Base-by-base conservation (phyloP, 2,797 vertebrate species). In the Silurus lanzhouensis region DNA sequence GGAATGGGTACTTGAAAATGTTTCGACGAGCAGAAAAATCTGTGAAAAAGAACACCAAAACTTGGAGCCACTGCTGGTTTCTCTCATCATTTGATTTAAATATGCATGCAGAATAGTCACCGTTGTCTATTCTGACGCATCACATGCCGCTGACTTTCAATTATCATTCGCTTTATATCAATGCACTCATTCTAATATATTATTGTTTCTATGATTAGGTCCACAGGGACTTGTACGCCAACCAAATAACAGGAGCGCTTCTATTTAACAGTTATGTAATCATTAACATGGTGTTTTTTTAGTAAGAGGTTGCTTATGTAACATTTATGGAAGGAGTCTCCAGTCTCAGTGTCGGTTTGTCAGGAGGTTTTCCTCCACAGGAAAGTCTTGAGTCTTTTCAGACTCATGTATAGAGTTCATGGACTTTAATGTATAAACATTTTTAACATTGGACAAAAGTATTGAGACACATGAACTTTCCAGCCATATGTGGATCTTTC, bases 31-130 rank as follows among this genome's bases (percentile, higher is more conserved):
- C 57, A 20, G 15, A 20, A 5, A 78, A 61, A 31, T 58, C n/a
- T 63, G 20, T 4, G 19, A 61, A 60, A 15, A 61, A 61, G 25
- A 90, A 89, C 15, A 5, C 52, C 25, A 57, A 19, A 27, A 57
- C 3, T 57, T 25, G 1, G 46, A 4, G 14, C 0, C 25, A 55
- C n/a, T 75, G 52, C n/a, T 25, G 6, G n/a, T 55, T 25, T 74
- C 19, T 71, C 19, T 22, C 19, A 22, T 38, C 20, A 46, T 46
- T 71, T 20, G 12, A 27, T 19, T 68, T 38, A 19, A 8, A 38
- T 19, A 38, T 20, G 4, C 63, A 66, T 66, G n/a, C 19, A n/a
- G 8, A 70, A 10, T 20, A 20, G 38, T 38, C 8, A 38, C 15
- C 31, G 19, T 38, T 27, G 20, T 52, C 13, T 1, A 6, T 14